Evolutionary conservation across 2,113 vertebrate species (phyloP).

Genomic region (Dasyornis broadbenti): DNA sequence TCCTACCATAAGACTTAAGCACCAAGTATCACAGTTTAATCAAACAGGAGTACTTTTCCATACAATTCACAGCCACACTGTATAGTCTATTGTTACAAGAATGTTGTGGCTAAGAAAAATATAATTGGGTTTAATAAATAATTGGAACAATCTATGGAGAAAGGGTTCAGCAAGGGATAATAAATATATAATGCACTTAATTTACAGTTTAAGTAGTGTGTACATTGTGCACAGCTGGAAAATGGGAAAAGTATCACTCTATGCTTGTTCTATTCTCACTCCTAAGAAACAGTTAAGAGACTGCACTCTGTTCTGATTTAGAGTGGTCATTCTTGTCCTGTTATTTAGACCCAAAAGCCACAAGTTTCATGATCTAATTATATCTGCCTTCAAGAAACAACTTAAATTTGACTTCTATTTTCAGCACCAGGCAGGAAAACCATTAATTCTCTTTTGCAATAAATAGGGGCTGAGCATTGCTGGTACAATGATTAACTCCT

Average conservation of each 20-base stretch:
- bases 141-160: background rate
- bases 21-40: background rate
- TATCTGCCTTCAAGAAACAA: constrained; percentile 41
- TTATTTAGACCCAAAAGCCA: constrained; percentile 31
- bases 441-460: constrained; percentile 27
- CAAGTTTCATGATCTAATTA: constrained; percentile 43
- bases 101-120: background rate
- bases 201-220: background rate
- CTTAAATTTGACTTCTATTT: constrained; percentile 49
- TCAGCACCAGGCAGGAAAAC: constrained; percentile 17
- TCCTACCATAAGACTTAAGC: background rate
- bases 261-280: background rate
- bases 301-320: background rate
- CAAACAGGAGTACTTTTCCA: background rate
- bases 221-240: background rate
- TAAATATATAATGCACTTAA: background rate
- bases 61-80: background rate
- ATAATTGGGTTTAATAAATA: background rate
- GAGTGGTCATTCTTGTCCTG: background rate
- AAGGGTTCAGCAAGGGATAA: background rate
- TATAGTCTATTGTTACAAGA: background rate
- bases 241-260: background rate
- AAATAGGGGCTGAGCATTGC: background rate
- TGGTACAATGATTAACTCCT: constrained; percentile 40
- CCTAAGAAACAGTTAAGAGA: background rate